Evolutionary conservation across 2,888 invertebrate species (phyloP).

Genomic region (Doris montereyensis): DNA sequence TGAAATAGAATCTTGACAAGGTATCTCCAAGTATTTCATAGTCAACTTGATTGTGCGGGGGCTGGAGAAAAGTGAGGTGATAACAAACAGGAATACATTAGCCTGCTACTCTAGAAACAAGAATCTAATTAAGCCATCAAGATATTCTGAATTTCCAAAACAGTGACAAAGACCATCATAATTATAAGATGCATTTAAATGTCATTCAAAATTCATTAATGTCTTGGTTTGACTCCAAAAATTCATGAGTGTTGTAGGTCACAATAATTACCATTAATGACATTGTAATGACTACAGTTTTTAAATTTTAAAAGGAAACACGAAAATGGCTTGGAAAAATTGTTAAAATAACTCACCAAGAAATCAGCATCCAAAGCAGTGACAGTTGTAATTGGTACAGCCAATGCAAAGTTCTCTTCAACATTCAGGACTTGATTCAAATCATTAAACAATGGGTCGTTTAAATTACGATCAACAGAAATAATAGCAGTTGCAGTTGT

Average conservation of each 20-base stretch:
- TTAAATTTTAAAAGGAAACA: too few relatives aligned
- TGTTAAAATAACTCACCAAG: conserved; percentile 45
- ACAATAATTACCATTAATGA: background rate
- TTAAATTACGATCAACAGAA: conserved; percentile 60
- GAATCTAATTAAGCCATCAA: too few relatives aligned
- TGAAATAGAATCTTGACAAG: conserved; percentile 88
- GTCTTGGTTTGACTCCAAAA: too few relatives aligned
- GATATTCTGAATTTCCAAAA: too few relatives aligned
- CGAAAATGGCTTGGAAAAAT: too few relatives aligned
- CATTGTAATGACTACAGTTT: too few relatives aligned
- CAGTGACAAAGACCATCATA: too few relatives aligned
- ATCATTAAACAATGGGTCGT: conserved; percentile 53
- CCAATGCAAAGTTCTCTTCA: conserved; percentile 56
- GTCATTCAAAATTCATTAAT: too few relatives aligned
- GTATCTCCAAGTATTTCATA: conserved; percentile 73
- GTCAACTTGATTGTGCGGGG: conserved; percentile 53
- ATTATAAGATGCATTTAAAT: too few relatives aligned
- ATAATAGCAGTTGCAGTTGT: conserved; percentile 56
- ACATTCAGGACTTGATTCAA: conserved; percentile 46
- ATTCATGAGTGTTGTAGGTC: background rate
- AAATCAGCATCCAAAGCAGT: conserved; percentile 57
- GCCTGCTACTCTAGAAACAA: too few relatives aligned
- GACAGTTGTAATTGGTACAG: conserved; percentile 49
- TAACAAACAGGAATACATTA: too few relatives aligned
- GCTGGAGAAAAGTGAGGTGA: too few relatives aligned